These are phyloP conservation scores for Alectura lathami DNA, from an alignment of 2,113 vertebrate genomes.

Conservation along the genomic window DNA sequence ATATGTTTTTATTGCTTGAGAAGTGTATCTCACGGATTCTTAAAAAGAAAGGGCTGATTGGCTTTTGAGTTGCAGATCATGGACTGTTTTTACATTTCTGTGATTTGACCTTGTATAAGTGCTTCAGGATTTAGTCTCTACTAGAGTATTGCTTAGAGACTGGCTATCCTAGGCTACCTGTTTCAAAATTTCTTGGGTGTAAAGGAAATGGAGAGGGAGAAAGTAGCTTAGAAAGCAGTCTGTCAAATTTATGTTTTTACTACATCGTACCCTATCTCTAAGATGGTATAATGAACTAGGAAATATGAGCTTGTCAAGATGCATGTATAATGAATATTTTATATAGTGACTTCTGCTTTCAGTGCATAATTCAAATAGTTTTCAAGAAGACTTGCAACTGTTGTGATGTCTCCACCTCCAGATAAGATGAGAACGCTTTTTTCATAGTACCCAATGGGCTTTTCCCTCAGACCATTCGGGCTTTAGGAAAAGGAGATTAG, in stretches of 20 bases:
- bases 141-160: background rate
- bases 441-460: background rate
- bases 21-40: background rate
- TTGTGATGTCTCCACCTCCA: constrained; percentile 36
- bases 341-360: background rate
- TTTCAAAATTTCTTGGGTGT: constrained; percentile 23
- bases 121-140: background rate
- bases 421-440: constrained; percentile 34
- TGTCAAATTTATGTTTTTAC: constrained; percentile 29
- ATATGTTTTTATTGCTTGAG: background rate
- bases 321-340: constrained; percentile 46
- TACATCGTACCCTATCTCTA: background rate
- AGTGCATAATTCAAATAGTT: constrained; percentile 51
- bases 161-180: background rate
- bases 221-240: background rate
- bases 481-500: background rate
- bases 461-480: background rate
- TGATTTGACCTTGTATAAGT: background rate
- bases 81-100: background rate
- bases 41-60: background rate
- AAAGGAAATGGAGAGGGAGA: background rate
- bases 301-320: constrained; percentile 34
- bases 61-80: background rate
- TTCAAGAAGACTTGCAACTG: constrained; percentile 49
- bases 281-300: background rate